Conservation (phyloP, 2,797 vertebrate genomes). For the Aythya fuligula region DNA sequence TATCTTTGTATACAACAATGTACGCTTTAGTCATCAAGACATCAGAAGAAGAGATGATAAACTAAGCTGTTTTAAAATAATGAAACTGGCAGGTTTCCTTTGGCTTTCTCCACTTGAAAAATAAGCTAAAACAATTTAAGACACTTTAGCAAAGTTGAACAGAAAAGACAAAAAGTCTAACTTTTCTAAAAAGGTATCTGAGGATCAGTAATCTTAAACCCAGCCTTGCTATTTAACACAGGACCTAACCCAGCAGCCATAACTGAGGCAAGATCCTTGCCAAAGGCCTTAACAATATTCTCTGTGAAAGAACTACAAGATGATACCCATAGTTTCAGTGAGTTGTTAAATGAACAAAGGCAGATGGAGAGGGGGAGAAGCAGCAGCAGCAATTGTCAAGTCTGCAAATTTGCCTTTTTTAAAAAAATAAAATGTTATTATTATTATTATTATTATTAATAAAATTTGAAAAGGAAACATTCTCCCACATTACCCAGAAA, state of each 20-base stretch:
- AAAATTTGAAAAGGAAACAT: conserved; percentile 10
- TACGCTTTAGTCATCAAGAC: background rate
- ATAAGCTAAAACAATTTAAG: background rate
- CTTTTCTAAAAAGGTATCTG: background rate
- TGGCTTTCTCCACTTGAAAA: background rate
- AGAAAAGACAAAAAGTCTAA: background rate
- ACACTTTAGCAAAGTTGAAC: background rate
- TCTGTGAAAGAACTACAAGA: background rate
- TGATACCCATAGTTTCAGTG: background rate
- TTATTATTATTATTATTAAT: too few relatives aligned
- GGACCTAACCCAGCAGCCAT: background rate
- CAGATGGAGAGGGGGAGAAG: background rate
- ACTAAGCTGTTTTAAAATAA: background rate
- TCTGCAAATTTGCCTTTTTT: rapidly evolving
- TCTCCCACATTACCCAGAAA: background rate
- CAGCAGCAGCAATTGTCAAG: background rate
- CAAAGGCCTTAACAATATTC: background rate
- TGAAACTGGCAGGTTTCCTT: background rate
- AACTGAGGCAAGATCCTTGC: background rate
- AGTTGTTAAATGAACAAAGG: background rate
- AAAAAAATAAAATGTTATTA: background rate
- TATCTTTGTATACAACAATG: background rate
- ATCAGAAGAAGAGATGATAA: background rate
- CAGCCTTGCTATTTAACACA: background rate
- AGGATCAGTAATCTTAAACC: background rate